Evolutionary conservation across 2,113 vertebrate genomes (phyloP), one percentile per base, ranked within the genome.

Genomic region (Ctenomys sociabilis): DNA sequence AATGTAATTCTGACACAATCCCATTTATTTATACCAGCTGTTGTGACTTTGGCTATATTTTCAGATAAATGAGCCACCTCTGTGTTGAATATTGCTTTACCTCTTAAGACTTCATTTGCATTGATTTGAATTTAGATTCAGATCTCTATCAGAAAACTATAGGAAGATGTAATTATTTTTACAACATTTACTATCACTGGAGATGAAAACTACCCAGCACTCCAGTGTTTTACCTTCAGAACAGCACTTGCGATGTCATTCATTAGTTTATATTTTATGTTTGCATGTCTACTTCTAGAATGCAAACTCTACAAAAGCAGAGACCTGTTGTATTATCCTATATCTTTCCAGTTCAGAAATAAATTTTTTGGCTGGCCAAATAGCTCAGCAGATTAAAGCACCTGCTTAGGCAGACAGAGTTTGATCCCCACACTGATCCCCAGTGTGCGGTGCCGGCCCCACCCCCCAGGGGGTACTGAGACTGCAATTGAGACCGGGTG

Each of bases 81-180:
- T 94, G 21, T 30, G 11, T 84, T 64, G 68, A 72, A 54, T 85
- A 28, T 6, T 90, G 72, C 6, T 85, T 32, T 43, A 0, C 37
- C 22, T 90, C 59, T 52, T 35, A 21, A 70, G 5, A 28, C 28
- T 93, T 78, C 82, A 61, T 90, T 78, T 88, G 80, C 77, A 43
- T 78, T 93, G 28, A 78, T 85, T 73, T 68, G 68, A 94, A 92
- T 83, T 73, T n/a, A 95, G 84, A 26, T 90, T 49, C 7, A 57
- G n/a, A 14, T n/a, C 43, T 59, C 49, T 73, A 83, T 54, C 54
- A 73, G 43, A 43, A 59, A 19, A 73, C 68, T 64, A 32, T 26
- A 57, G 85, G 54, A 52, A 94, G 43, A 6, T 89, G 81, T 52
- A 93, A 83, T n/a, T 72, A 14, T 52, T 57, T n/a, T 64, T 83